These are phyloP conservation scores for Ctena decussata DNA, from an alignment of 2,888 invertebrate species.

Conservation along the genomic window DNA sequence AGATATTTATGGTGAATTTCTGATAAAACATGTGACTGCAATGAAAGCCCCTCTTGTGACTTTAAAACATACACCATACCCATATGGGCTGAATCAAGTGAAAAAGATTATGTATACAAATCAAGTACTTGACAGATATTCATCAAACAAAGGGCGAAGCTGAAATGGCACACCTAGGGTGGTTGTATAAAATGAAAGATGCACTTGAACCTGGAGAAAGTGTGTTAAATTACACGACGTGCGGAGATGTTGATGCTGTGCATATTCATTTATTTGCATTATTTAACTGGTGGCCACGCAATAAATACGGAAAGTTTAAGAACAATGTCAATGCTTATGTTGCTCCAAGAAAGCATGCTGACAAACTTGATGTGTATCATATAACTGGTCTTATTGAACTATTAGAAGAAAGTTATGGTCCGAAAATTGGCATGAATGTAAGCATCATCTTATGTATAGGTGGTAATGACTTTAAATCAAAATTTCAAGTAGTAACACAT, in stretches of 20 bases:
- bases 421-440: slow-evolving; percentile 2
- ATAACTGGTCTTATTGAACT: slow-evolving; percentile 21
- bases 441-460: slow-evolving; percentile 16
- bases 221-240: slow-evolving; percentile 32
- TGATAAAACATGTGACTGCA: background rate
- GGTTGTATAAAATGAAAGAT: background rate
- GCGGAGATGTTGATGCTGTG: slow-evolving; percentile 47
- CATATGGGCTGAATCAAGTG: background rate
- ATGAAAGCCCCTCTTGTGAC: background rate
- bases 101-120: slow-evolving; percentile 24
- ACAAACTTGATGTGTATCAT: slow-evolving; percentile 16
- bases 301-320: slow-evolving; percentile 26
- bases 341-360: slow-evolving; percentile 8
- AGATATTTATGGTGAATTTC: background rate
- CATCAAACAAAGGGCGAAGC: slow-evolving; percentile 42
- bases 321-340: slow-evolving; percentile 20
- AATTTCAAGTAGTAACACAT: slow-evolving; percentile 27
- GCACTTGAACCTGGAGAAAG: background rate
- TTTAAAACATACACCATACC: background rate
- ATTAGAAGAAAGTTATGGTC: slow-evolving; percentile 5
- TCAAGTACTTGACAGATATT: background rate
- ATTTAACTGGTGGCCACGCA: slow-evolving; percentile 31
- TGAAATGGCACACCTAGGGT: slow-evolving; percentile 38
- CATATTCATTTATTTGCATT: slow-evolving; percentile 36
- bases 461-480: slow-evolving; percentile 33